Conservation (phyloP, 2,888 invertebrate genomes). For the Rhodophaea formosa region DNA sequence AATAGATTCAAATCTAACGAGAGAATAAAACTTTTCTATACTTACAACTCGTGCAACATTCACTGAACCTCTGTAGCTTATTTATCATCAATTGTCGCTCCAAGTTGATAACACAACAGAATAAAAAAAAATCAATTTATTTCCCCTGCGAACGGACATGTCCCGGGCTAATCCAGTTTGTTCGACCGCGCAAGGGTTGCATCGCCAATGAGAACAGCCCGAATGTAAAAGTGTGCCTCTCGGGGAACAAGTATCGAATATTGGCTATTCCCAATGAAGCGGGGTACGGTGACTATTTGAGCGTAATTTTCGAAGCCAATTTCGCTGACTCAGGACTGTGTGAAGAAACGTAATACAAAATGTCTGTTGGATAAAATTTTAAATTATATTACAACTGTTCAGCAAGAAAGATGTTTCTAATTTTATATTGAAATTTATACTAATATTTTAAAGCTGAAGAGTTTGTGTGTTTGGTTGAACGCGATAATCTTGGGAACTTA, state of each 20-base stretch:
- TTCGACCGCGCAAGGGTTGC: constrained; percentile 79
- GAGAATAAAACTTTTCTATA: too few species aligned
- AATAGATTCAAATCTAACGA: too few species aligned
- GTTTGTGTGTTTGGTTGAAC: too few species aligned
- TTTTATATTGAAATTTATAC: too few species aligned
- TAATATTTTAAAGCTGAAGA: too few species aligned
- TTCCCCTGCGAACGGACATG: constrained; percentile 76
- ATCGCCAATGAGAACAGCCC: constrained; percentile 76
- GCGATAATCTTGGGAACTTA: too few species aligned
- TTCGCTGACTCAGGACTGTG: constrained; percentile 11
- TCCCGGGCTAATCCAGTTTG: constrained; percentile 78
- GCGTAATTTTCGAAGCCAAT: constrained; percentile 41
- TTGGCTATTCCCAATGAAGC: constrained; percentile 65
- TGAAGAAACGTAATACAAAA: neutral
- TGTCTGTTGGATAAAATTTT: too few species aligned
- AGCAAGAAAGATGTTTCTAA: too few species aligned
- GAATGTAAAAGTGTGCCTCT: constrained; percentile 71
- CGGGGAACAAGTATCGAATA: constrained; percentile 66
- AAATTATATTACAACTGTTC: too few species aligned
- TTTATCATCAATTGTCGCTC: constrained; percentile 48
- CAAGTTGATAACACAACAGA: constrained; percentile 60
- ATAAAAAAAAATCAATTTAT: constrained; percentile 76
- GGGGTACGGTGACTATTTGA: constrained; percentile 54
- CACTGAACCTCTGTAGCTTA: too few species aligned
- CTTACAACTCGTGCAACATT: too few species aligned